phyloP scores from a whole-genome alignment of 2,797 vertebrate species.

The Notoglanidium macrostoma region DNA sequence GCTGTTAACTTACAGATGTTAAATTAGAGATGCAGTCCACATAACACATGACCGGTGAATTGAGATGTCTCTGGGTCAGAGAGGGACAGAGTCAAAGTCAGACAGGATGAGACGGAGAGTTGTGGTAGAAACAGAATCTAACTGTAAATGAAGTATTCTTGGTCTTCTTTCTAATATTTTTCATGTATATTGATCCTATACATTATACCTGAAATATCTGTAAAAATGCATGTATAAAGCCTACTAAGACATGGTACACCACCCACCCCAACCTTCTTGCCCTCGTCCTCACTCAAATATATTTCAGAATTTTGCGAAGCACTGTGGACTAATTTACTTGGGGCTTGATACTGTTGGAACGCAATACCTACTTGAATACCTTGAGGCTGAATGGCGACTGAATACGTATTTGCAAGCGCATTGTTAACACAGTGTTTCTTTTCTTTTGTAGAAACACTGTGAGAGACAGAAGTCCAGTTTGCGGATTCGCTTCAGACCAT shows the following conservation, averaged over 20 bases:
- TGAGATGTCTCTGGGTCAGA: not conserved
- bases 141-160: not conserved
- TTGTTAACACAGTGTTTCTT: not conserved
- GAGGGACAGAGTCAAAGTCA: too few relatives aligned
- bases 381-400: not conserved
- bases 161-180: not conserved
- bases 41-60: too few relatives aligned
- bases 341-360: not conserved
- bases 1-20: too few relatives aligned
- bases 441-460: conserved; percentile 88
- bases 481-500: conserved; percentile 93
- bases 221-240: not conserved
- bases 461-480: conserved; percentile 96
- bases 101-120: not conserved
- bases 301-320: not conserved
- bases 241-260: not conserved
- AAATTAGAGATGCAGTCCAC: too few relatives aligned
- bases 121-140: not conserved
- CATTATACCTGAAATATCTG: not conserved
- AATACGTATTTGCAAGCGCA: not conserved
- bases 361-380: not conserved
- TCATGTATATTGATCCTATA: not conserved
- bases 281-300: not conserved
- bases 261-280: not conserved
- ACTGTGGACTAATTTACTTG: not conserved